Conservation (phyloP, 2,113 vertebrate species). For the Oreotrochilus melanogaster region DNA sequence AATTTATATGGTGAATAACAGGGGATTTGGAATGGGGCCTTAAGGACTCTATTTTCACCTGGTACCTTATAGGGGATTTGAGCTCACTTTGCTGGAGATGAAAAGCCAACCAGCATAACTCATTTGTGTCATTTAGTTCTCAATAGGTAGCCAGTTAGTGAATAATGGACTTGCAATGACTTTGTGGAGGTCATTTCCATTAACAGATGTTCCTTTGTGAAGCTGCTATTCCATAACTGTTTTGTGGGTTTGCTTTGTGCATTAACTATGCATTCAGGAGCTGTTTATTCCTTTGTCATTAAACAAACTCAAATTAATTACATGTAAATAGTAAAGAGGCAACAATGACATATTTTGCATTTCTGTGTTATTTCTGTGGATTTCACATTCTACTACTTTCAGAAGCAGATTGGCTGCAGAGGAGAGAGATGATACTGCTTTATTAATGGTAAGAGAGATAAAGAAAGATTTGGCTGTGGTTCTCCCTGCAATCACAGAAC, state of each 20-base stretch:
- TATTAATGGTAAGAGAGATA: background rate
- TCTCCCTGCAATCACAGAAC: background rate
- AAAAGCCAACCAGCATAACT: conserved; percentile 37
- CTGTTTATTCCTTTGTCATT: background rate
- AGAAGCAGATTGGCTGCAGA: background rate
- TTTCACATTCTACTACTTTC: background rate
- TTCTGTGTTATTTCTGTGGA: background rate
- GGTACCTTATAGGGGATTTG: conserved; percentile 35
- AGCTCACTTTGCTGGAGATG: background rate
- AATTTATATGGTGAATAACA: conserved; percentile 32
- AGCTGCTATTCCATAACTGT: background rate
- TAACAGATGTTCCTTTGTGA: conserved; percentile 54
- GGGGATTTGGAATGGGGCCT: conserved; percentile 16
- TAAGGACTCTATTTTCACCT: conserved; percentile 37
- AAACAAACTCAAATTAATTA: background rate
- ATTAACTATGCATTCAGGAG: background rate
- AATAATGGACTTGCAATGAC: conserved; percentile 33
- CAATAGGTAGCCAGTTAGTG: conserved; percentile 37
- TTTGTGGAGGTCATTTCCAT: conserved; percentile 46
- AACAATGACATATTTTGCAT: background rate
- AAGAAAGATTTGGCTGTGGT: background rate
- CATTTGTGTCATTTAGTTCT: conserved; percentile 43
- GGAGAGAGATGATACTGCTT: background rate
- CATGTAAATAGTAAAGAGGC: background rate
- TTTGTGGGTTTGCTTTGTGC: background rate